These are phyloP conservation scores for Myotis vivesi DNA, from an alignment of 2,797 vertebrate species.

Conservation along the genomic window DNA sequence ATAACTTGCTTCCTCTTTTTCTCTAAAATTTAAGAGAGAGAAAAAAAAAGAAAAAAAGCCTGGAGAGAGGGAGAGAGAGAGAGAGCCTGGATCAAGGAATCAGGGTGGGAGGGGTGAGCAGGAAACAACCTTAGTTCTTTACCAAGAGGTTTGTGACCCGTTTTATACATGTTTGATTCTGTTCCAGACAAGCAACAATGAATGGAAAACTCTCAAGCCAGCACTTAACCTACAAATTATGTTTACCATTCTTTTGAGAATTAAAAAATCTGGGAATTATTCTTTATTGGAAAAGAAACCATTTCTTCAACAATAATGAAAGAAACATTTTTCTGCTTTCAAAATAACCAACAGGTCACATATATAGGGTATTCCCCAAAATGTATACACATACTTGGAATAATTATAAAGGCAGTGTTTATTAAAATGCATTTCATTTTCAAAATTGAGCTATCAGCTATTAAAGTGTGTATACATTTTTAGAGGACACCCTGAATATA, in stretches of 20 bases:
- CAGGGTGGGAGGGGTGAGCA: not conserved
- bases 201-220: constrained; percentile 26
- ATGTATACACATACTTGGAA: too few species aligned
- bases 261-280: not conserved
- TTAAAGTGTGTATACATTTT: too few species aligned
- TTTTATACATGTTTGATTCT: constrained; percentile 10
- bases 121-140: not conserved
- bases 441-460: too few species aligned
- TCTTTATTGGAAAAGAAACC: constrained; percentile 33
- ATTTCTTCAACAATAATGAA: constrained; percentile 8
- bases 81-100: not conserved
- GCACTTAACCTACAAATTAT: not conserved
- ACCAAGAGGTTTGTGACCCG: not conserved
- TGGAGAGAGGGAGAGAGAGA: too few species aligned
- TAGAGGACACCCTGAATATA: too few species aligned
- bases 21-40: not conserved
- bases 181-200: not conserved
- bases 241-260: constrained; percentile 16
- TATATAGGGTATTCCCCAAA: not conserved
- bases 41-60: too few species aligned
- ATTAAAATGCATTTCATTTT: too few species aligned
- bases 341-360: not conserved
- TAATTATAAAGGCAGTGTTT: too few species aligned
- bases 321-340: not conserved
- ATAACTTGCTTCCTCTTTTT: not conserved